phyloP scores from a whole-genome alignment of 2,888 invertebrate species.

The Yponomeuta cagnagella region DNA sequence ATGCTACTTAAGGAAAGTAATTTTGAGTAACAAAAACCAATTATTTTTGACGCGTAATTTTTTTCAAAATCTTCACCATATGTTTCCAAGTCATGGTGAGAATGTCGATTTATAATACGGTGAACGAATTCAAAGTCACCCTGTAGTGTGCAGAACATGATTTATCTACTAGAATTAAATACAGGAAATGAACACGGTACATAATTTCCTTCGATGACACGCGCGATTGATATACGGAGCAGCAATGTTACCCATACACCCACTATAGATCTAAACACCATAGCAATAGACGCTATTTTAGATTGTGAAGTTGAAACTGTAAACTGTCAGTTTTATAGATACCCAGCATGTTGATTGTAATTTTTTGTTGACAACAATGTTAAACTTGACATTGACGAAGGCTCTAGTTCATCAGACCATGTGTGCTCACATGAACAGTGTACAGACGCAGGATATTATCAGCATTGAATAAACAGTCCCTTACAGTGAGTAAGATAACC shows the following conservation, averaged over 20 bases:
- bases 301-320: neutral
- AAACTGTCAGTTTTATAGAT: neutral
- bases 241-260: neutral
- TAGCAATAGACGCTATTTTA: neutral
- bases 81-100: no score
- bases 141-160: neutral
- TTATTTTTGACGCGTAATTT: no score
- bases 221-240: neutral
- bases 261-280: neutral
- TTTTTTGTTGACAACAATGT: conserved; percentile 2
- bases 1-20: no score
- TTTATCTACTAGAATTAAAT: neutral
- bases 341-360: neutral
- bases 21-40: no score
- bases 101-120: no score
- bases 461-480: neutral
- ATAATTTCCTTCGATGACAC: conserved; percentile 4
- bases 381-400: conserved; percentile 11
- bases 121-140: neutral
- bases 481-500: neutral
- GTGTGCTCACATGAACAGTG: neutral
- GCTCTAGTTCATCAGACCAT: neutral
- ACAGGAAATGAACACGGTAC: neutral
- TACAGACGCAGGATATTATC: neutral
- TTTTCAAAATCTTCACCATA: no score